These are phyloP conservation scores for Odontothrips loti DNA, from an alignment of 2,888 invertebrate genomes.

Conservation along the genomic window DNA sequence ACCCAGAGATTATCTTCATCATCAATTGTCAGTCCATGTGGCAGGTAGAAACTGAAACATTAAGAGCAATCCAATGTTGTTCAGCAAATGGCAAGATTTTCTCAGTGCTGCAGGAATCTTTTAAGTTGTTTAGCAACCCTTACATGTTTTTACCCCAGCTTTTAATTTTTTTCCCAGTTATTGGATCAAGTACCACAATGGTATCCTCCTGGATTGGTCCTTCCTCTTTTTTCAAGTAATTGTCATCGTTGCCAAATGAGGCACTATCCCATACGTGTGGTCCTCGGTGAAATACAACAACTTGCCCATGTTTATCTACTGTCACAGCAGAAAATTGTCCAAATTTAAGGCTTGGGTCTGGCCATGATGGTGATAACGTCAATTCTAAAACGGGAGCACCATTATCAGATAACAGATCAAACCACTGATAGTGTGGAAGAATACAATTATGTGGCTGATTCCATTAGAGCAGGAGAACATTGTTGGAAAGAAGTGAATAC, in stretches of 20 bases:
- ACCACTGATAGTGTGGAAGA: not conserved
- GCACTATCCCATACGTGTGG: not conserved
- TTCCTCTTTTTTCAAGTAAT: conserved; percentile 40
- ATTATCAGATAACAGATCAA: not conserved
- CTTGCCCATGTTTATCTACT: not conserved
- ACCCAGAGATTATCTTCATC: conserved; percentile 2
- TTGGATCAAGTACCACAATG: conserved; percentile 59
- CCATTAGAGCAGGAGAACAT: too few relatives aligned
- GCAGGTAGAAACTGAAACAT: conserved; percentile 7
- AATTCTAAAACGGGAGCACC: not conserved
- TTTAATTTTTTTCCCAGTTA: conserved; percentile 57
- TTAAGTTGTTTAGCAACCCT: conserved; percentile 43
- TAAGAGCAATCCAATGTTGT: not conserved
- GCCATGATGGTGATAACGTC: not conserved
- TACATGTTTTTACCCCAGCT: conserved; percentile 68
- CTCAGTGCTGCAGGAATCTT: not conserved
- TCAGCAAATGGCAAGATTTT: not conserved
- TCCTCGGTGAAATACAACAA: conserved; percentile 7
- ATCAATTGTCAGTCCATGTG: not conserved
- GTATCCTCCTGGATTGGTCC: conserved; percentile 62
- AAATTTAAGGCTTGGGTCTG: not conserved
- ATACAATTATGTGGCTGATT: too few relatives aligned
- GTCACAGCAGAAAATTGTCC: not conserved
- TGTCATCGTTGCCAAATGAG: not conserved
- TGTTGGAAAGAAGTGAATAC: too few relatives aligned